Evolutionary conservation across 2,797 vertebrate species (phyloP), one percentile per base, ranked within the genome.

Genomic region (Apogon talboti): DNA sequence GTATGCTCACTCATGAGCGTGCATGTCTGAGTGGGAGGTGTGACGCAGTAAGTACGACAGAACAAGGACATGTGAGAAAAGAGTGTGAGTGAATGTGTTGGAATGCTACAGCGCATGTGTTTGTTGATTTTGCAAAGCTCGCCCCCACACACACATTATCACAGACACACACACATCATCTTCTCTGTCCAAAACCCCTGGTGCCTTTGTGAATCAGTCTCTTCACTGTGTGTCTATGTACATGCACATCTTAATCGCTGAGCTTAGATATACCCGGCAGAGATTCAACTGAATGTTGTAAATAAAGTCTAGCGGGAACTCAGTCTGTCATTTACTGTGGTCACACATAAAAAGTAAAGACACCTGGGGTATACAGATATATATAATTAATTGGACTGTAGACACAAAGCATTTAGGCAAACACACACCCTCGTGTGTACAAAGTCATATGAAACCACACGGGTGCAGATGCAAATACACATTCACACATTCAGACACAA

Each of bases 261-360:
- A 52, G 59, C 49, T 74, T 52, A 69, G 60, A 80, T 61, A 70
- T 78, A 72, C 57, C 35, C 66, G 74, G 71, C 58, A 68, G 64
- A 84, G 65, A 79, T 71, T 78, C 78, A 70, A 46, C 65, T 84
- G 77, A 85, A 87, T 56, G 51, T 54, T 78, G 72, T 79, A 85
- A 77, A 86, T 89, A 88, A 88, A 83, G 71, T 82, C 71, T 72
- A 65, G 64, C 37, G 53, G 79, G 70, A 81, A 67, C 45, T 68
- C 50, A 66, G 56, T 65, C 65, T 58, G 58, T 72, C 62, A 58
- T 48, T 51, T 66, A 59, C 46, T 57, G 47, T 52, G 60, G 28
- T 52, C 66, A 62, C 16, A 2, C 41, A 45, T 21, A 21, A 50
- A 24, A 48, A 15, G n/a, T 24, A 51, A 15, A 51, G 15, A 42